These are phyloP conservation scores for Drosophila infuscata DNA, from an alignment of 2,888 invertebrate genomes.

Conservation along the genomic window DNA sequence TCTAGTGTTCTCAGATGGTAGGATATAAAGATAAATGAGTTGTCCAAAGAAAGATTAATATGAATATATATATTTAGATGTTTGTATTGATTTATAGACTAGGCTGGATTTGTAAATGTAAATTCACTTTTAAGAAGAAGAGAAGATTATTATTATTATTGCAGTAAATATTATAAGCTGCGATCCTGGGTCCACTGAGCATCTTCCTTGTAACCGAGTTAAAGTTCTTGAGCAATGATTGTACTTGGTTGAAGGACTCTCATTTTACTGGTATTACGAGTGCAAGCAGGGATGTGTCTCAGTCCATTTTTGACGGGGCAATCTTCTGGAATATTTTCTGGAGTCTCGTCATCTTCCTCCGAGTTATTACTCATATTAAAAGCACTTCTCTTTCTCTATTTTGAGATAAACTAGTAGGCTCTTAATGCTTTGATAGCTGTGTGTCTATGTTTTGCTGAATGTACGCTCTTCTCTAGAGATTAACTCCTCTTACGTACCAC, in stretches of 20 bases:
- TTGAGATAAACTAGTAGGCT: neutral
- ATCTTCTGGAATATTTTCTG: neutral
- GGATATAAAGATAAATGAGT: neutral
- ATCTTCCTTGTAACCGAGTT: neutral
- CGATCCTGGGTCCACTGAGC: neutral
- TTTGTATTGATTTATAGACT: neutral
- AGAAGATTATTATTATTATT: neutral
- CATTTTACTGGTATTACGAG: fast-evolving
- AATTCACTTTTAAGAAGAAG: neutral
- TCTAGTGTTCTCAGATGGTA: neutral
- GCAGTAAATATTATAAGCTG: neutral
- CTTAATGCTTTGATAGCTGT: neutral
- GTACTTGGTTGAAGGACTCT: neutral
- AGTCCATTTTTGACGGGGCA: neutral
- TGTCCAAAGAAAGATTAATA: neutral
- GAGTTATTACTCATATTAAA: neutral
- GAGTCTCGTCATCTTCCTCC: neutral
- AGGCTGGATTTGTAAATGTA: neutral
- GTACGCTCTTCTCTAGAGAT: too few relatives aligned
- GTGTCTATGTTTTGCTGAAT: too few relatives aligned
- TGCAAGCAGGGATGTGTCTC: neutral
- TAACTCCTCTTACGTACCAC: neutral
- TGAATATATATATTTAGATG: neutral
- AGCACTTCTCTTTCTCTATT: neutral
- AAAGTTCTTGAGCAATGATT: neutral